Base-by-base conservation (phyloP, 2,797 vertebrate genomes). In the Silurus aristotelis region DNA sequence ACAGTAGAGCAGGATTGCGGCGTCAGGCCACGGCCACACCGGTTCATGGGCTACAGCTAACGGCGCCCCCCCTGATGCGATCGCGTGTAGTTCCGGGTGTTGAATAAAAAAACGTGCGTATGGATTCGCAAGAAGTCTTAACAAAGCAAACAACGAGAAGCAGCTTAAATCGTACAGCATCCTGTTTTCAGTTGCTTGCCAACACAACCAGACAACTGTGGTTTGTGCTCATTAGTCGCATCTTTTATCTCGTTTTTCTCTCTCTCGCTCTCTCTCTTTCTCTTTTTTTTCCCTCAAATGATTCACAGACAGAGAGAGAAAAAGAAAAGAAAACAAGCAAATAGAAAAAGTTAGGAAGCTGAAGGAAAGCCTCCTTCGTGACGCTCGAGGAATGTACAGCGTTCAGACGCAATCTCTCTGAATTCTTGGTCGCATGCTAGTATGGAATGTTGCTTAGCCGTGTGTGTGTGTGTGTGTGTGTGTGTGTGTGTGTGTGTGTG, bases 291-390 rank as follows among this genome's bases (percentile, higher is more conserved):
- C 2, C 70, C 38, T 1, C 7, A 55, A 85, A 73, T 43, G 77
- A 81, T 64, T 56, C 60, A 79, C 63, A 25, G 1, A 79, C 63
- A 7, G 20, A 3, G 10, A 0, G 1, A 22, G 8, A 22, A 60
- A 61, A 79, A 52, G 88, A 87, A 15, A 60, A 80, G 27, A 78
- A 72, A 78, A 83, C 25, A 67, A 79, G 68, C 77, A n/a, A 87
- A 89, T 3, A 89, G 90, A 88, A 85, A 85, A 89, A 87, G 87
- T 7, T 91, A 90, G 90, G 84, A 80, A 63, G 76, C 79, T 87
- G 87, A 90, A 89, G 89, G 73, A 89, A 87, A 81, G 78, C 13
- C 56, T 66, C 48, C 88, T 91, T 89, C 81, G 84, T 88, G 84
- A 89, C 85, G 83, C 78, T 87, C 77, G 68, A 73, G 22, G 75